Evolutionary conservation across 2,888 invertebrate genomes (phyloP).

Genomic region (Rhimphoctona megacephalus): DNA sequence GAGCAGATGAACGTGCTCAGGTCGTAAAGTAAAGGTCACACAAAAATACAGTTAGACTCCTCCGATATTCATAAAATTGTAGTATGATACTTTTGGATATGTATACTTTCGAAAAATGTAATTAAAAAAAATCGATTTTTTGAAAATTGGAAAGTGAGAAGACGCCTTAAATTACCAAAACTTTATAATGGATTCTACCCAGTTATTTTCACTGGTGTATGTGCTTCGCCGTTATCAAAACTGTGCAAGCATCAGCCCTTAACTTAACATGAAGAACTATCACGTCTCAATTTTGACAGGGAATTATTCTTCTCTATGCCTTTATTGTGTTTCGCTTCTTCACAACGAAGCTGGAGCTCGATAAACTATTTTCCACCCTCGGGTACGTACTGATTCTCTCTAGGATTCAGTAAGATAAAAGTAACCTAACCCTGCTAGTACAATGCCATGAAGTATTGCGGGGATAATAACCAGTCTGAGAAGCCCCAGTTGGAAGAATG

Average conservation of each 20-base stretch:
- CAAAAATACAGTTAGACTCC: no score
- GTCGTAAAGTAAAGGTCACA: no score
- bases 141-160: no score
- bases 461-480: constrained; percentile 3
- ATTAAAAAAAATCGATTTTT: no score
- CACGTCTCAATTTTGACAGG: constrained; percentile 75
- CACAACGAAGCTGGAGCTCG: constrained; percentile 37
- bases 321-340: constrained; percentile 1
- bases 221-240: constrained; percentile 14
- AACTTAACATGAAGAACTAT: constrained; percentile 75
- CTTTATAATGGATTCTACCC: not conserved
- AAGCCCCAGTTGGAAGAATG: not conserved
- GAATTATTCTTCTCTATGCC: constrained; percentile 64
- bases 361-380: constrained; percentile 55
- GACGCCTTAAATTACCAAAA: not conserved
- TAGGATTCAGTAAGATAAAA: not conserved
- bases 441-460: constrained; percentile 7
- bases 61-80: no score
- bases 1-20: no score
- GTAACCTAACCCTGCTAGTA: constrained; percentile 9
- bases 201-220: constrained; percentile 58
- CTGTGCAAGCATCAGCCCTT: constrained; percentile 44
- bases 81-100: no score
- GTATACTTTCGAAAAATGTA: no score
- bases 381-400: not conserved